Evolutionary conservation across 2,113 vertebrate genomes (phyloP).

Genomic region (Emydocephalus ijimae): DNA sequence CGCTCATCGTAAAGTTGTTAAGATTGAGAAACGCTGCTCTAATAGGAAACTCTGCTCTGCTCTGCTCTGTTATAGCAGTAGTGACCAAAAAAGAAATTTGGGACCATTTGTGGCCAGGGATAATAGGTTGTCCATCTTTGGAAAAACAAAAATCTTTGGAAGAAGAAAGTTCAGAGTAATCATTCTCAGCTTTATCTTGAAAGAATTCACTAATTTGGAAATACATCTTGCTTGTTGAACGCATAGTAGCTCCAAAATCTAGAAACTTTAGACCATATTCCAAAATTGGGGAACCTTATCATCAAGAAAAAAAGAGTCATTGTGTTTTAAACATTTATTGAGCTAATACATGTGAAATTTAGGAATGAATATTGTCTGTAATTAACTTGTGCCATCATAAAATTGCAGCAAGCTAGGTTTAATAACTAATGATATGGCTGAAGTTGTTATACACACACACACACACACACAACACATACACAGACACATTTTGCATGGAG

Average conservation of each 20-base stretch:
- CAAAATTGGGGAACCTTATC: neutral
- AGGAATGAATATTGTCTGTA: neutral
- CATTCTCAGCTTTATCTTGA: neutral
- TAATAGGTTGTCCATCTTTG: neutral
- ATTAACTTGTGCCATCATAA: neutral
- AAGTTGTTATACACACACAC: neutral
- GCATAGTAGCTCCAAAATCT: neutral
- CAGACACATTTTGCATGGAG: neutral
- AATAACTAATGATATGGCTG: neutral
- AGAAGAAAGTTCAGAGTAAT: neutral
- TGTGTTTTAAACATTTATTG: neutral
- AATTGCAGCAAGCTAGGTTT: neutral
- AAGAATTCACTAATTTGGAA: neutral
- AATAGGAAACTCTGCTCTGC: neutral
- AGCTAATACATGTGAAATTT: neutral
- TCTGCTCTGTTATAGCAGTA: neutral
- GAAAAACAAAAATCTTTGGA: neutral
- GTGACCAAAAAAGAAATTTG: neutral
- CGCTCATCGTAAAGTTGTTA: neutral
- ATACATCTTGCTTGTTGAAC: neutral
- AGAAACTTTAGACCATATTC: too few relatives aligned
- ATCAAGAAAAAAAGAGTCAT: neutral
- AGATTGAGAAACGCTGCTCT: neutral
- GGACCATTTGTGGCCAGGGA: neutral
- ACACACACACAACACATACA: neutral